These are phyloP conservation scores for Marasmarcha lunaedactyla DNA, from an alignment of 2,888 invertebrate species.

Conservation along the genomic window DNA sequence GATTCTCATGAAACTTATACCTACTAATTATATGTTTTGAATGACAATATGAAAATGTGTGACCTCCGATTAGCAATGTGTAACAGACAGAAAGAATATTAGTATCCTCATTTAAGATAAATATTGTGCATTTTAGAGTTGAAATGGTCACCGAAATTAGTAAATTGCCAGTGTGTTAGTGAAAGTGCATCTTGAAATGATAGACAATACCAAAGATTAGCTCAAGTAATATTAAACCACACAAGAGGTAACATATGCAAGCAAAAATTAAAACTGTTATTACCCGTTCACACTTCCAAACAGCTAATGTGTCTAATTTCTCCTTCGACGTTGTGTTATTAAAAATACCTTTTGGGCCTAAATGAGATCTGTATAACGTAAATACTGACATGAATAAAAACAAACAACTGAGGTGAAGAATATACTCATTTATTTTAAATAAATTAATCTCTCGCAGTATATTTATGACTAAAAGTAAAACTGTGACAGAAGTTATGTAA, in stretches of 20 bases:
- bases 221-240: too few relatives aligned
- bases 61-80: too few relatives aligned
- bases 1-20: too few relatives aligned
- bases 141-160: too few relatives aligned
- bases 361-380: background rate
- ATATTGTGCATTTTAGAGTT: too few relatives aligned
- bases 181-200: too few relatives aligned
- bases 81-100: too few relatives aligned
- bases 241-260: background rate
- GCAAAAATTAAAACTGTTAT: background rate
- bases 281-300: background rate
- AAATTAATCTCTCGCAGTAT: background rate
- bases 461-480: background rate
- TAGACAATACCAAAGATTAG: too few relatives aligned
- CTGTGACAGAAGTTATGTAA: background rate
- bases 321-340: background rate
- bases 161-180: too few relatives aligned
- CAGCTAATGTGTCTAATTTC: background rate
- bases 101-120: too few relatives aligned
- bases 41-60: too few relatives aligned
- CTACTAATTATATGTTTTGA: too few relatives aligned
- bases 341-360: background rate
- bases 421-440: constrained; percentile 50
- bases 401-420: constrained; percentile 55
- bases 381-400: constrained; percentile 42